Evolutionary conservation across 2,113 vertebrate species (phyloP).

Genomic region (Gallinago paraguaiae): DNA sequence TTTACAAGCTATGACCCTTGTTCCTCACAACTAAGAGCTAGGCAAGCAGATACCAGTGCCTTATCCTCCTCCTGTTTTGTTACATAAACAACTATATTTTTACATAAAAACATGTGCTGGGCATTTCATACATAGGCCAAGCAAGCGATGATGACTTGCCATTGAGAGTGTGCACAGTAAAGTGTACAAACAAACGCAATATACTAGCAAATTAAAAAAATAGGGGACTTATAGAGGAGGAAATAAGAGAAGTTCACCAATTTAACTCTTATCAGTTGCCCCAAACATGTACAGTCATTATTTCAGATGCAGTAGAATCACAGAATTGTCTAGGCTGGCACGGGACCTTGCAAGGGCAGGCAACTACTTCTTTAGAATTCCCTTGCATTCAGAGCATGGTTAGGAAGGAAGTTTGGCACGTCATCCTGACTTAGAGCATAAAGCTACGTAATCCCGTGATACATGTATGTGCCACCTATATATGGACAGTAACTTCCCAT

Average conservation of each 20-base stretch:
- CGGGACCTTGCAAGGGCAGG: background rate
- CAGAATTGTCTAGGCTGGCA: no score
- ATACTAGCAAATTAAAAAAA: background rate
- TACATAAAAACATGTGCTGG: background rate
- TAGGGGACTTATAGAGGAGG: background rate
- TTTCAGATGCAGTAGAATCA: background rate
- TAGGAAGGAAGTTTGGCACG: background rate
- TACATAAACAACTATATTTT: background rate
- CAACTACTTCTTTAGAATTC: background rate
- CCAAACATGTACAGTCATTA: background rate
- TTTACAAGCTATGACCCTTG: background rate
- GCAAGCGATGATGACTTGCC: background rate
- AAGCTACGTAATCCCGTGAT: background rate
- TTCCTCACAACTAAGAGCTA: background rate
- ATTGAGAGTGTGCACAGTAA: background rate
- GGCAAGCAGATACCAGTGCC: background rate
- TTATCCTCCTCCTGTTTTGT: background rate
- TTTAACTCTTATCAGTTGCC: background rate
- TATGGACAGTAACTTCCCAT: background rate
- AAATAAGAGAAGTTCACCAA: background rate
- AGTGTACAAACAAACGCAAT: background rate
- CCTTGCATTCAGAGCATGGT: background rate
- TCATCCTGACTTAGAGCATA: background rate
- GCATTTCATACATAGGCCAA: background rate
- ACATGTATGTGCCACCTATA: background rate